phyloP scores from a whole-genome alignment of 2,113 vertebrate genomes.

The Phodopus roborovskii region DNA sequence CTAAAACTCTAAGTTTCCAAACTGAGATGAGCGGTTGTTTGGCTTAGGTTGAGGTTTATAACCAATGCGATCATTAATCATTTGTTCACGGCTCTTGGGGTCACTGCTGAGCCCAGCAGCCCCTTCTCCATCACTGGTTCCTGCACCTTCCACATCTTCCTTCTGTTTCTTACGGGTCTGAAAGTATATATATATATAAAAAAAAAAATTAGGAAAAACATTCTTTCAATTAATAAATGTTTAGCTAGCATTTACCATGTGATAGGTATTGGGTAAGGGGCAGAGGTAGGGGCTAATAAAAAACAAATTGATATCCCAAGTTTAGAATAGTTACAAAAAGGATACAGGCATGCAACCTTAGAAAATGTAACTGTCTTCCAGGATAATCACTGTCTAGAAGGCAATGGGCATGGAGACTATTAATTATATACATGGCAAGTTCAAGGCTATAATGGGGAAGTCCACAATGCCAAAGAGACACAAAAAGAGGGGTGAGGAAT shows the following conservation, averaged over 20 bases:
- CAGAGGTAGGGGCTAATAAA: neutral
- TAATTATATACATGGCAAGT: neutral
- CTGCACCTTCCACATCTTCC: constrained; percentile 91
- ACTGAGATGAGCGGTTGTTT: constrained; percentile 91
- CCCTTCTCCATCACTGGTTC: constrained; percentile 88
- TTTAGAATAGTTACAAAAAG: neutral
- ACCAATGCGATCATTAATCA: constrained; percentile 96
- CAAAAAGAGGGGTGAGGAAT: neutral
- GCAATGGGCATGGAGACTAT: neutral
- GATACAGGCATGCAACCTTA: neutral
- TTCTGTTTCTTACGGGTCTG: constrained; percentile 95
- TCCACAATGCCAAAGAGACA: neutral
- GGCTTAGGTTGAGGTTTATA: constrained; percentile 97
- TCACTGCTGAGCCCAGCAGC: constrained; percentile 87
- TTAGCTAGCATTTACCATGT: neutral
- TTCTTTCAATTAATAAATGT: constrained; percentile 49
- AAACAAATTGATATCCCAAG: constrained; percentile 36
- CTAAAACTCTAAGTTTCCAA: constrained; percentile 93
- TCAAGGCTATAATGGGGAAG: neutral
- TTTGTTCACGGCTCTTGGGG: constrained; percentile 91
- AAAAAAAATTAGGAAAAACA: constrained; percentile 35
- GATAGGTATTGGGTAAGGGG: neutral
- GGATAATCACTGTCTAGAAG: neutral
- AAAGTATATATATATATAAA: constrained; percentile 47
- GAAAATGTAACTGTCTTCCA: neutral